Evolutionary conservation across 2,113 vertebrate genomes (phyloP).

Genomic region (Camarhynchus parvulus): DNA sequence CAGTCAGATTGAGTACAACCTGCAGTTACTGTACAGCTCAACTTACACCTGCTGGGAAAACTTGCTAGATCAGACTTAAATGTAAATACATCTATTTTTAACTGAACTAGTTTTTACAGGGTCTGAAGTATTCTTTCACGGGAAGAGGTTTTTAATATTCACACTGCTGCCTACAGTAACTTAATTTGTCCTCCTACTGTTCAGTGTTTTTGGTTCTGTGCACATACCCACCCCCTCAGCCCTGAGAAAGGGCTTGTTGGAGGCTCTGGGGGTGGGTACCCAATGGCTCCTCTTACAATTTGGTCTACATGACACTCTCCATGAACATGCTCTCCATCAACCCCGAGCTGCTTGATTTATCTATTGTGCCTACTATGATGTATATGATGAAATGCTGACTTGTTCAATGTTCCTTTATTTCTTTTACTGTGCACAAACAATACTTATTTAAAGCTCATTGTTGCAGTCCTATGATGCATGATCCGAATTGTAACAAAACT

Average conservation of each 20-base stretch:
- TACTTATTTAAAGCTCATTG: slow-evolving; percentile 66
- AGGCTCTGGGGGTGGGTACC: slow-evolving; percentile 35
- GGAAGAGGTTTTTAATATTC: slow-evolving; percentile 68
- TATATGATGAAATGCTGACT: slow-evolving; percentile 70
- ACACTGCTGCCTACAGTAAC: slow-evolving; percentile 61
- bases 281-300: slow-evolving; percentile 27
- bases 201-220: slow-evolving; percentile 53
- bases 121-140: slow-evolving; percentile 72
- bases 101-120: slow-evolving; percentile 73
- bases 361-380: slow-evolving; percentile 73
- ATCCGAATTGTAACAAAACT: slow-evolving; percentile 52
- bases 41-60: slow-evolving; percentile 62
- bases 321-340: slow-evolving; percentile 39
- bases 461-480: slow-evolving; percentile 68
- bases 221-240: background rate
- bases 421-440: slow-evolving; percentile 68
- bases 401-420: slow-evolving; percentile 73
- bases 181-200: slow-evolving; percentile 58
- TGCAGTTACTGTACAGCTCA: slow-evolving; percentile 66
- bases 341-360: slow-evolving; percentile 63
- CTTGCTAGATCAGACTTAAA: slow-evolving; percentile 66
- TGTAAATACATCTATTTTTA: slow-evolving; percentile 77
- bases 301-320: slow-evolving; percentile 49
- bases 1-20: slow-evolving; percentile 44
- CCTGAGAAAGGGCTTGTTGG: background rate